phyloP scores from a whole-genome alignment of 2,113 vertebrate species.

The Serilophus lunatus region DNA sequence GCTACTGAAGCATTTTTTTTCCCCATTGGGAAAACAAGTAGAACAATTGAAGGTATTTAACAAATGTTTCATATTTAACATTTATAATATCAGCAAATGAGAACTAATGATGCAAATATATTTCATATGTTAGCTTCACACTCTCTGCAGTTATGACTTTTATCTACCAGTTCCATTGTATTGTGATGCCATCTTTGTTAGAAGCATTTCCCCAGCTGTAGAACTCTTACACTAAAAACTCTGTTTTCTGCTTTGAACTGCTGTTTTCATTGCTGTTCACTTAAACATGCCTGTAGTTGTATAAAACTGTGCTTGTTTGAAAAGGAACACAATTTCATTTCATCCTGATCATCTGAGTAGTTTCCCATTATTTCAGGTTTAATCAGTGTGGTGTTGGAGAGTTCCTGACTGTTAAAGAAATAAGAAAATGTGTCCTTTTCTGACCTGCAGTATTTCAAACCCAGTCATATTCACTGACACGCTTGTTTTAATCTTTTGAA shows the following conservation, averaged over 20 bases:
- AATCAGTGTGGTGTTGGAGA: not conserved
- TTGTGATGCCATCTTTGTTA: not conserved
- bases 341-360: not conserved
- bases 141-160: not conserved
- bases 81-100: not conserved
- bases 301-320: not conserved
- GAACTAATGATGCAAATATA: not conserved
- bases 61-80: not conserved
- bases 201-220: not conserved
- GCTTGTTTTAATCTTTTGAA: not conserved
- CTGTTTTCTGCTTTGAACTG: not conserved
- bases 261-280: not conserved
- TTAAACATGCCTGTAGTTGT: not conserved
- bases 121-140: not conserved
- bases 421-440: not conserved
- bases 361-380: not conserved
- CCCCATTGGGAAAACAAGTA: not conserved
- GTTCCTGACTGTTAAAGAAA: not conserved
- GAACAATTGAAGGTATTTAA: not conserved
- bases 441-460: not conserved
- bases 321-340: not conserved
- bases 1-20: not conserved
- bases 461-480: not conserved
- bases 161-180: not conserved
- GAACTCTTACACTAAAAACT: not conserved